Percentiles rank a stretch among this genome's conserved stretches.
These are phyloP conservation scores for Dreissena rostriformis DNA, from an alignment of 1,140 invertebrate species.

Conservation along the genomic window DNA sequence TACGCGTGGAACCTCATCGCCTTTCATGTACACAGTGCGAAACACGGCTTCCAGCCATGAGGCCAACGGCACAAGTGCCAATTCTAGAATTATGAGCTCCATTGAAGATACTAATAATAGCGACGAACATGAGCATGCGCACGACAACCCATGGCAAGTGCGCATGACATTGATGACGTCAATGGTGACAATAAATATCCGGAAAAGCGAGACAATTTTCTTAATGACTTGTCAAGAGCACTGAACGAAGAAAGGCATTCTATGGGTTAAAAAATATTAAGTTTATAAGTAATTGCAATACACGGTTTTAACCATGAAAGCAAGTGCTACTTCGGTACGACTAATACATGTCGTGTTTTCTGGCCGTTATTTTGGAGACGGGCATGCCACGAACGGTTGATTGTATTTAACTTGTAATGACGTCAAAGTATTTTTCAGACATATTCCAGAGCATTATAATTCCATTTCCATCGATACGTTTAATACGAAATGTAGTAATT, in stretches of 20 bases:
- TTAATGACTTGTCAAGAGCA: constrained; percentile 19
- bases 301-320: no score
- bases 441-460: no score
- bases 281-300: no score
- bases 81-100: constrained; percentile 19
- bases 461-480: no score
- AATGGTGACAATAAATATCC: constrained; percentile 1
- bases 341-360: no score
- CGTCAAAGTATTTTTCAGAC: no score
- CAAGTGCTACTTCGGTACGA: no score
- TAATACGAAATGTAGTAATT: no score
- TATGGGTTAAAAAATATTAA: no score
- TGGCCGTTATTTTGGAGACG: no score
- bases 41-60: not conserved
- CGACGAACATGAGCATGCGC: constrained; percentile 14
- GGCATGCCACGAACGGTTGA: no score
- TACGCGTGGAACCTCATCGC: constrained; percentile 11
- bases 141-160: constrained; percentile 26
- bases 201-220: constrained; percentile 27
- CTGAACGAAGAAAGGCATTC: not conserved
- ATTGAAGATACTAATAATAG: constrained; percentile 11
- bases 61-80: constrained; percentile 18
- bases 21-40: constrained; percentile 3
- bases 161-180: constrained; percentile 14
- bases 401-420: no score